phyloP scores from a whole-genome alignment of 1,140 invertebrate species.

The Hyles vespertilio region DNA sequence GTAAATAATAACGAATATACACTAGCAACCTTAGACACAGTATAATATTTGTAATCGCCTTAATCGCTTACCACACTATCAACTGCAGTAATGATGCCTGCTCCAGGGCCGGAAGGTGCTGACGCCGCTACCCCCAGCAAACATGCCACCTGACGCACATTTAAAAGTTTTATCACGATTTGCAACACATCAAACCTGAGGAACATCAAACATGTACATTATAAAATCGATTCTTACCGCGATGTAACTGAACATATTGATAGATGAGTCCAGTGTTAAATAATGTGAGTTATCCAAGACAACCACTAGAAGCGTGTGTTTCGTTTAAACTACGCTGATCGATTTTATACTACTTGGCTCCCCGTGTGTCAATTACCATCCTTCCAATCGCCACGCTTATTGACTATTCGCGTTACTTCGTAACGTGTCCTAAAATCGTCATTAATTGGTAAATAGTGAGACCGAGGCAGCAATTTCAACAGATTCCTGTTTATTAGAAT shows the following conservation, averaged over 20 bases:
- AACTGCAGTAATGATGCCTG: constrained; percentile 23
- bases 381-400: constrained; percentile 62
- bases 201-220: neutral
- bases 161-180: no score
- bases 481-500: constrained; percentile 26
- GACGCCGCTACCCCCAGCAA: constrained; percentile 43
- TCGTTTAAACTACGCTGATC: constrained; percentile 14
- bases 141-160: constrained; percentile 38
- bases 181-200: no score
- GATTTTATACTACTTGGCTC: constrained; percentile 41
- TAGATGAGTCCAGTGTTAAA: constrained; percentile 1
- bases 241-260: constrained; percentile 53
- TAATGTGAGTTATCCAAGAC: constrained; percentile 14
- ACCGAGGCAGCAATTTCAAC: constrained; percentile 24
- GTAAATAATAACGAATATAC: constrained; percentile 2
- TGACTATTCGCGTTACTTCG: constrained; percentile 57
- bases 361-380: constrained; percentile 50
- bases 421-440: constrained; percentile 44
- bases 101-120: constrained; percentile 35
- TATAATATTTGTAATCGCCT: no score
- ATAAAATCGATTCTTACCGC: constrained; percentile 36
- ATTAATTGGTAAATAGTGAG: constrained; percentile 29
- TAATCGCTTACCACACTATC: constrained; percentile 43
- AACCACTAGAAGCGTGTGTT: constrained; percentile 16
- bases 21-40: neutral